Base-by-base conservation (phyloP, 2,888 invertebrate genomes). In the Zelleria hepariella region DNA sequence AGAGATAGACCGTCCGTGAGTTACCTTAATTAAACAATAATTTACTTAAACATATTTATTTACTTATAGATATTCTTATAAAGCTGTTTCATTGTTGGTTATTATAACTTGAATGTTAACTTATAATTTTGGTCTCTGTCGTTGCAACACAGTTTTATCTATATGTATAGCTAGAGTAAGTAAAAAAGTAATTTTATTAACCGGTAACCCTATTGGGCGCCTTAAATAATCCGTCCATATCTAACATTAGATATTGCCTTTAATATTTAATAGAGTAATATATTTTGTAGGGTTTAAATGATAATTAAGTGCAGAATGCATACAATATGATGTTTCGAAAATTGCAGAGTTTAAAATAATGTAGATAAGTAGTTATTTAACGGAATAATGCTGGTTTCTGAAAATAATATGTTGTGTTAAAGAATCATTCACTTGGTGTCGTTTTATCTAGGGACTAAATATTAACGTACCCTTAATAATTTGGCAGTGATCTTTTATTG, bases 181-280 rank as follows among this genome's bases (percentile, higher is more conserved):
- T 47, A 48, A 48, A 48, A 82, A 84, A 82, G 77, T 75, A 76
- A 82, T 81, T 85, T 75, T 77, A 82, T 81, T 85, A 86, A 84
- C 82, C 74, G 87, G 88, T 86, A 86, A 86, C 84, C 87, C 80
- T 58, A 69, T 73, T 78, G 87, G 86, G 87, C 86, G 86, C 86
- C 87, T 87, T 76, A 86, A 82, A 82, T 84, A 86, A 87, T 88
- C 88, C 88, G 88, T 88, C 88, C 88, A 86, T 82, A 78, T 87
- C 79, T 87, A 86, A 86, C 77, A 75, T 82, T 87, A 87, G 85
- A 87, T 84, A 85, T 88, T 88, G 87, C 88, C 87, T 88, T 87
- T 87, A 88, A 86, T 86, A 85, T 86, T 86, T 87, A 87, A 86
- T 87, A 87, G 83, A 88, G 83, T 85, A 87, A 88, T 87, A 88